Base-by-base conservation (phyloP, 2,888 invertebrate genomes). In the Hemicrepidius hirtus region DNA sequence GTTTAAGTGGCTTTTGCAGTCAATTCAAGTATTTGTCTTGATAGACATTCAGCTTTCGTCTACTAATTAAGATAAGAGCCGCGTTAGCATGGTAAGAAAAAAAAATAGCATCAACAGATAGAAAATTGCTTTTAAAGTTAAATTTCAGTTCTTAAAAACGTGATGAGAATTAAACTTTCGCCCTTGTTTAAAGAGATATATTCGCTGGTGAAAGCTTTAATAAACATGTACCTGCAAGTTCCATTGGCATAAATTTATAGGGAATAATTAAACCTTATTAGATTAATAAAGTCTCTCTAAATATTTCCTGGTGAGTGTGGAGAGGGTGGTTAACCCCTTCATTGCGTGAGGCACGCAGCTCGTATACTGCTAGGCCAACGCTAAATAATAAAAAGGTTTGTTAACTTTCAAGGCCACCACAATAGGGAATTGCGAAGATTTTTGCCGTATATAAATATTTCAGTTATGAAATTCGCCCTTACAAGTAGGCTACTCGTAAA, bases 261-360 rank as follows among this genome's bases (percentile, higher is more conserved):
- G 16, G 24, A 32, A n/a, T 28, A 53, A 53, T 53, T 55, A 57
- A 32, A 16, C 16, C 55, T 46, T 57, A 55, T 57, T 41, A 55
- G 66, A 24, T 67, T 67, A 67, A 55, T 55, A 67, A 41, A 67
- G 32, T 55, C 37, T 37, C 37, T 50, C 18, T 55, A 41, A 67
- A 67, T 67, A 49, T 60, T 71, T 70, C 49, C 59, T 28, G 21
- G 28, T 13, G 62, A 71, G 55, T 62, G 60, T 40, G 24, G 37
- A 35, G 20, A 55, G 37, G 28, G 69, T 53, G 69, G 69, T 53
- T 69, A 69, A 53, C 57, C 60, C 32, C 44, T 40, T 67, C 41
- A 55, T 73, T 62, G 73, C 73, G 68, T 69, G 73, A 46, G 46
- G 41, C 73, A 73, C 73, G 73, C 73, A 69, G 59, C 37, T 49